Conservation (phyloP, 2,888 invertebrate species). For the Tiliacea aurago region DNA sequence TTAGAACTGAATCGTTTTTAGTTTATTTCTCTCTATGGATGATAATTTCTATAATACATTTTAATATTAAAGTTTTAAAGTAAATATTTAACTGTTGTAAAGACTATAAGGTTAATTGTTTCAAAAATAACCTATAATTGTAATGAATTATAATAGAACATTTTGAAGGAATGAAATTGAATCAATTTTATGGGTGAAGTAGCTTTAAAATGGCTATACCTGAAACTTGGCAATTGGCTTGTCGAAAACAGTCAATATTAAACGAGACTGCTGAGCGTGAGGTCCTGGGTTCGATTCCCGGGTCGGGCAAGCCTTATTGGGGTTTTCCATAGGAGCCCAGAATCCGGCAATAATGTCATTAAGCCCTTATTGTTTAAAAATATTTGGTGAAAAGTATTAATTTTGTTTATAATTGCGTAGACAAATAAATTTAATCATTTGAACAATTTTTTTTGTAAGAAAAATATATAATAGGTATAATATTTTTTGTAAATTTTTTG, state of each 20-base stretch:
- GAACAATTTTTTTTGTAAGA: too few relatives aligned
- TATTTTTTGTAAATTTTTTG: too few relatives aligned
- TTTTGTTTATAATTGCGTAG: neutral
- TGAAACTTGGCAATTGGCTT: neutral
- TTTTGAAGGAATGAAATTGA: slow-evolving; percentile 33
- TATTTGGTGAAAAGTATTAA: neutral
- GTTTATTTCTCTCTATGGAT: slow-evolving; percentile 17
- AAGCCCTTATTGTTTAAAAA: neutral
- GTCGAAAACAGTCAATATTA: neutral
- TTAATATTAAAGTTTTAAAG: slow-evolving; percentile 5
- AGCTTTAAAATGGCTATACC: neutral
- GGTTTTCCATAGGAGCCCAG: neutral
- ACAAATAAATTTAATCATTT: neutral
- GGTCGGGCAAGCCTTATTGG: neutral
- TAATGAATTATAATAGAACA: slow-evolving; percentile 21
- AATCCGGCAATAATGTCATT: too few relatives aligned
- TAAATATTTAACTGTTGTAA: slow-evolving; percentile 21
- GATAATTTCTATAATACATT: neutral
- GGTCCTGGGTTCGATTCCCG: slow-evolving; percentile 12
- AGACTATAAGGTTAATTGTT: slow-evolving; percentile 30
- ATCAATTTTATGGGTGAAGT: slow-evolving; percentile 42
- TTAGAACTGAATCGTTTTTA: slow-evolving; percentile 34
- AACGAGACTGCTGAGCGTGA: neutral
- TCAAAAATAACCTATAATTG: slow-evolving; percentile 27
- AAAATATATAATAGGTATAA: too few relatives aligned